Base-by-base conservation (phyloP, 53 echinoderm and acorn worm species). In the Stichopus horrens region DNA sequence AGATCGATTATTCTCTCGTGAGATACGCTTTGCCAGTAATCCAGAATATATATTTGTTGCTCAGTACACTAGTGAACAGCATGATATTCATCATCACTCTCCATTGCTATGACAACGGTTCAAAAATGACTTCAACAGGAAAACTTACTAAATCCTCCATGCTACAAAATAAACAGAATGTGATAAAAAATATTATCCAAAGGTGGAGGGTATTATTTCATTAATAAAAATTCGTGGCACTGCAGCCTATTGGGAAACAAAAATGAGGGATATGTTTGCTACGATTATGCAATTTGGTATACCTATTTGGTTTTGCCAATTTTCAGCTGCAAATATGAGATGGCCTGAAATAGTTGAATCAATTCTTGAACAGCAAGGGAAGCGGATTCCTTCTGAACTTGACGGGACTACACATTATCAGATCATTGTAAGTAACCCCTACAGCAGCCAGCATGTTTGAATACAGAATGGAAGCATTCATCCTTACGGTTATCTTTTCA, bases 381-480 rank as follows among this genome's bases (percentile, higher is more conserved):
- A 93, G 75, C 58, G 76, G 19, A 57, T 83, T 55, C 54, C 56
- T 8, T 75, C 55, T 86, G 89, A 91, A 22, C 77, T 89, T 57
- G 92, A 90, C 7, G 90, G 89, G 91, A 71, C 73, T 67, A 86
- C 88, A 5, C 89, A 94, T 74, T 92, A 93, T 83, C 57, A 90
- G 10, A 77, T 93, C 5, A 74, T 92, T 19, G 88, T 55, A 21
- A 90, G 89, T 53, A 95, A 94, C 71, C 95, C 93, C 74, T 9
- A 95, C 93, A 78, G 92, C 86, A 55, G 95, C 93, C 5, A 90
- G 93, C 77, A 95, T 94, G 89, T 93, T 90, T 89, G 92, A 93
- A 14, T 71, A 90, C n/a, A 55, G 94, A 74, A 88, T 92, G 19
- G 86, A 89, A 59, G 86, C 71, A 22, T 92, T 94, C 86, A 18